Evolutionary conservation across 1,140 invertebrate species (phyloP).

Genomic region (Contarinia nasturtii): DNA sequence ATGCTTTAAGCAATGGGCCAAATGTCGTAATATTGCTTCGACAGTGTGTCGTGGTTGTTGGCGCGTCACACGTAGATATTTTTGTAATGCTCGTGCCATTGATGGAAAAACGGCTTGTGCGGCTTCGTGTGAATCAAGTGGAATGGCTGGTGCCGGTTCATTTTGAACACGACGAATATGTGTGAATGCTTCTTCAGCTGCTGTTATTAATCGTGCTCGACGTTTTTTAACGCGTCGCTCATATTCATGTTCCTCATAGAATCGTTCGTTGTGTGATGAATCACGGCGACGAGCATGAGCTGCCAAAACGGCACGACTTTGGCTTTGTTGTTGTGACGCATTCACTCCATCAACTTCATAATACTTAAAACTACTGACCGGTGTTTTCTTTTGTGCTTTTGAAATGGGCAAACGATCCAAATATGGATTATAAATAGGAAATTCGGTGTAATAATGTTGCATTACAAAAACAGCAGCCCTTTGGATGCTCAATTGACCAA

Average conservation of each 20-base stretch:
- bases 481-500: conserved; percentile 88
- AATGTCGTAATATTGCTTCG: conserved; percentile 69
- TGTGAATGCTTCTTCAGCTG: conserved; percentile 92
- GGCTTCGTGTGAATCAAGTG: conserved; percentile 85
- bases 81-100: conserved; percentile 85
- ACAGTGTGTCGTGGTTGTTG: conserved; percentile 91
- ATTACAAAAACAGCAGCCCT: conserved; percentile 84
- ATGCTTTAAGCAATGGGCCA: conserved; percentile 77
- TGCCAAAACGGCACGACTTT: conserved; percentile 43
- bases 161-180: conserved; percentile 73
- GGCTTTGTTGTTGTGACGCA: conserved; percentile 43
- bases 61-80: conserved; percentile 83
- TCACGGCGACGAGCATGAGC: conserved; percentile 52
- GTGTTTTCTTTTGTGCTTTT: conserved; percentile 55
- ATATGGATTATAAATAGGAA: conserved; percentile 92
- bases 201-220: conserved; percentile 69
- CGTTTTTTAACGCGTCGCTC: conserved; percentile 82
- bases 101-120: conserved; percentile 94
- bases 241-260: conserved; percentile 95
- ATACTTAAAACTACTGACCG: conserved; percentile 75
- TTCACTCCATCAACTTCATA: conserved; percentile 86
- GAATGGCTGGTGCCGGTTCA: conserved; percentile 38
- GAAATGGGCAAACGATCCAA: conserved; percentile 75
- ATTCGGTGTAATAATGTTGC: conserved; percentile 90
- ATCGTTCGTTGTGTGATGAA: conserved; percentile 88